Conservation (phyloP, 2,888 invertebrate species). For the Ametastegia equiseti region DNA sequence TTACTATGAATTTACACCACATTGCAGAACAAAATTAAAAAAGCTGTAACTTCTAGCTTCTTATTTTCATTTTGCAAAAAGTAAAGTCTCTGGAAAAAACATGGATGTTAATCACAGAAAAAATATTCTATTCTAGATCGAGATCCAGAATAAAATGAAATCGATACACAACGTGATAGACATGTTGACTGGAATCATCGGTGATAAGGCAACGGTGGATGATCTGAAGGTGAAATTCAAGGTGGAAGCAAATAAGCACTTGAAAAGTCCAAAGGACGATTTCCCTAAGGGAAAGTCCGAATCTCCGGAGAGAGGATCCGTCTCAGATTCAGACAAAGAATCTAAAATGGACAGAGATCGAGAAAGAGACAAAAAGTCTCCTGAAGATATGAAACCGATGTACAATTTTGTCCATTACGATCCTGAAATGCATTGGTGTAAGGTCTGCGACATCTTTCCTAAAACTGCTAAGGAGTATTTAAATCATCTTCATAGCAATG, state of each 20-base stretch:
- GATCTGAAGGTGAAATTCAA: slow-evolving; percentile 73
- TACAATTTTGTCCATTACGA: slow-evolving; percentile 92
- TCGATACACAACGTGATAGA: slow-evolving; percentile 93
- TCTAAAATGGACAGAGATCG: slow-evolving; percentile 63
- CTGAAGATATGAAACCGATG: slow-evolving; percentile 75
- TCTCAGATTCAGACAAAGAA: slow-evolving; percentile 69
- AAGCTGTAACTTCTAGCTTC: not conserved
- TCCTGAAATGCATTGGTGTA: slow-evolving; percentile 94
- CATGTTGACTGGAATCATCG: slow-evolving; percentile 91
- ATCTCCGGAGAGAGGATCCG: slow-evolving; percentile 64
- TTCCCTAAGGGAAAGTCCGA: slow-evolving; percentile 68
- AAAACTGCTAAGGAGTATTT: slow-evolving; percentile 91
- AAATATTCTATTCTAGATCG: slow-evolving; percentile 80
- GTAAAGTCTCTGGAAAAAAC: not conserved
- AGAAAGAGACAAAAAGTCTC: slow-evolving; percentile 60
- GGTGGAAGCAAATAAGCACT: slow-evolving; percentile 64
- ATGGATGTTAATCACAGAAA: slow-evolving; percentile 11
- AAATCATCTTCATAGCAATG: slow-evolving; percentile 88
- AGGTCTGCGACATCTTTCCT: slow-evolving; percentile 91
- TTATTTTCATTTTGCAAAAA: not conserved
- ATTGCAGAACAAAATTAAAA: not conserved
- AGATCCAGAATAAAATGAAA: slow-evolving; percentile 88
- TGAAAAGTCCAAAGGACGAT: slow-evolving; percentile 71
- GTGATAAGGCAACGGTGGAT: slow-evolving; percentile 80
- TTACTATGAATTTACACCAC: not conserved